Percentiles rank a stretch among this genome's conserved stretches.
Conservation (phyloP, 1,140 invertebrate genomes). For the Euglossa dilemma region DNA sequence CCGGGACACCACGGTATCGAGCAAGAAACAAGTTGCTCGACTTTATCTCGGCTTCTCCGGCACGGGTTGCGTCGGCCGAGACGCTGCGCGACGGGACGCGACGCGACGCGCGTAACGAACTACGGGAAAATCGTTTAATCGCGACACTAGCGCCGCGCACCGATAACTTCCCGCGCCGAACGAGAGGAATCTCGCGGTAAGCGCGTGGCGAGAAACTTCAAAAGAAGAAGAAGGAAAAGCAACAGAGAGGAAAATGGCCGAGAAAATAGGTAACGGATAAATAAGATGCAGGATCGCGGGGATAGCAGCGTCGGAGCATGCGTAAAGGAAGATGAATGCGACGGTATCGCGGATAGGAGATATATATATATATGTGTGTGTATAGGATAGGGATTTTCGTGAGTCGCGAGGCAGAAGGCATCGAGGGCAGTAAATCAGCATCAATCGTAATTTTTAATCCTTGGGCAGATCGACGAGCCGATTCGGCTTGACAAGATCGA, state of each 20-base stretch:
- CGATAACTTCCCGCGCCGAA: too few species aligned
- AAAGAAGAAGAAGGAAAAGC: too few species aligned
- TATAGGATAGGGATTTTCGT: constrained; percentile 63
- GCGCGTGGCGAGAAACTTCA: too few species aligned
- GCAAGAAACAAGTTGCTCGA: constrained; percentile 9
- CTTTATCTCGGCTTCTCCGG: neutral
- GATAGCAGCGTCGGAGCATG: constrained; percentile 46
- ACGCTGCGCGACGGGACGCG: neutral
- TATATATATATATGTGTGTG: too few species aligned
- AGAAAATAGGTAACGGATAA: neutral
- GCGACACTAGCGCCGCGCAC: neutral
- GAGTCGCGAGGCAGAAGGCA: constrained; percentile 40
- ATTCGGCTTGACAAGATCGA: constrained; percentile 53
- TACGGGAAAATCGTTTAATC: neutral
- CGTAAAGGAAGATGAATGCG: constrained; percentile 69
- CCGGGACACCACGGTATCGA: constrained; percentile 25
- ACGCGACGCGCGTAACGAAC: neutral
- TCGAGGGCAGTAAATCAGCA: constrained; percentile 69
- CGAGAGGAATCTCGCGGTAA: too few species aligned
- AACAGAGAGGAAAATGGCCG: too few species aligned
- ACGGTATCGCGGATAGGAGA: constrained; percentile 50
- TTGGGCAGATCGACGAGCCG: constrained; percentile 65
- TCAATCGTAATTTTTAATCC: constrained; percentile 78
- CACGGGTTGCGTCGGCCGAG: neutral
- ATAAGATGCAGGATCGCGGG: constrained; percentile 48